A percentile compares a stretch with the other conserved stretches of the same genome.
Conservation (phyloP, 2,888 invertebrate genomes). For the Magallana nippona region DNA sequence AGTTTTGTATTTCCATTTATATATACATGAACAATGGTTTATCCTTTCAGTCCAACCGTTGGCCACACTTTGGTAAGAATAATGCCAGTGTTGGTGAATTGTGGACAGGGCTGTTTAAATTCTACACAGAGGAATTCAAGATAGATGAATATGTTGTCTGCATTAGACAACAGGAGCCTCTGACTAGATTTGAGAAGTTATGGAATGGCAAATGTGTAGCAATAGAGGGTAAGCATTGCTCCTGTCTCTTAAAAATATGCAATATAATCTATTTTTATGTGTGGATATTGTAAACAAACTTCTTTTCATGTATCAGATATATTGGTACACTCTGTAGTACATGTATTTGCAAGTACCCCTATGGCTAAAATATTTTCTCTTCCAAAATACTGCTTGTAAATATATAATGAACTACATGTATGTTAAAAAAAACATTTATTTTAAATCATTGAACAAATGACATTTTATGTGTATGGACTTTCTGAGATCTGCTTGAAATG, state of each 20-base stretch:
- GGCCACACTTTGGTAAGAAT: conserved; percentile 80
- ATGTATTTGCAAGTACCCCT: no score
- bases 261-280: no score
- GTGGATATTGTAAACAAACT: background rate
- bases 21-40: background rate
- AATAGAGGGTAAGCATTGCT: conserved; percentile 81
- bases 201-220: conserved; percentile 83
- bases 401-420: no score
- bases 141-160: conserved; percentile 81
- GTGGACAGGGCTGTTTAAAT: conserved; percentile 82
- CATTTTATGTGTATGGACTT: no score
- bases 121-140: conserved; percentile 82
- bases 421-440: no score
- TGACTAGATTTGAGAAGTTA: conserved; percentile 82
- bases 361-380: no score
- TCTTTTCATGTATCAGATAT: conserved; percentile 50
- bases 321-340: no score
- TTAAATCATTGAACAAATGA: no score
- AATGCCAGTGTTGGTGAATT: conserved; percentile 80
- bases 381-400: no score
- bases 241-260: background rate
- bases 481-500: no score
- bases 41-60: conserved; percentile 74
- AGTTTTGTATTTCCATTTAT: no score
- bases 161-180: conserved; percentile 80